These are phyloP conservation scores for Fringilla coelebs DNA, from an alignment of 2,797 vertebrate species.

Conservation along the genomic window DNA sequence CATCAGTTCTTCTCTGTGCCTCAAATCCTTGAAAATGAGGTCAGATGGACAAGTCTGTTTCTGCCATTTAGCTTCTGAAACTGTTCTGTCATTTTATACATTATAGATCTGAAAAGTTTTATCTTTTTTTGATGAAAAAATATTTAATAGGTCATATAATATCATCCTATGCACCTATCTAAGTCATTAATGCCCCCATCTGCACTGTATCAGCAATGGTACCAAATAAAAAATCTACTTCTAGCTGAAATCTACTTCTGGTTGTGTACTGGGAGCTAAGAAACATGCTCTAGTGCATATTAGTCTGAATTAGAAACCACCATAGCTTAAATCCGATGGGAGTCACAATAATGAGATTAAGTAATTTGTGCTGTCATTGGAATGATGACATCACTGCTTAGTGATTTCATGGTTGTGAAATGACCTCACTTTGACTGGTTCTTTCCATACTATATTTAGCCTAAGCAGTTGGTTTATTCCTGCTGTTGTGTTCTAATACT, in stretches of 20 bases:
- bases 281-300: background rate
- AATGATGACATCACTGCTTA: background rate
- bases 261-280: background rate
- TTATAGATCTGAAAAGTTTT: background rate
- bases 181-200: background rate
- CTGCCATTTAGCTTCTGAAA: background rate
- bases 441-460: background rate
- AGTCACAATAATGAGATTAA: background rate
- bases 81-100: background rate
- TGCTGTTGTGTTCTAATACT: background rate
- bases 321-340: background rate
- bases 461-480: background rate
- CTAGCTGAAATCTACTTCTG: background rate
- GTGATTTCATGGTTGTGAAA: background rate
- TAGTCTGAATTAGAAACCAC: background rate
- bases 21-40: background rate
- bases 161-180: no score
- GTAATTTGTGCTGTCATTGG: background rate
- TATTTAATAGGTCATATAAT: background rate
- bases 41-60: background rate
- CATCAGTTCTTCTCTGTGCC: background rate
- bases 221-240: background rate
- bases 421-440: background rate
- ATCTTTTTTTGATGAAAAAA: background rate
- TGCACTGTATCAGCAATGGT: background rate